phyloP scores from a whole-genome alignment of 2,797 vertebrate species.

The Lagocephalus sceleratus region DNA sequence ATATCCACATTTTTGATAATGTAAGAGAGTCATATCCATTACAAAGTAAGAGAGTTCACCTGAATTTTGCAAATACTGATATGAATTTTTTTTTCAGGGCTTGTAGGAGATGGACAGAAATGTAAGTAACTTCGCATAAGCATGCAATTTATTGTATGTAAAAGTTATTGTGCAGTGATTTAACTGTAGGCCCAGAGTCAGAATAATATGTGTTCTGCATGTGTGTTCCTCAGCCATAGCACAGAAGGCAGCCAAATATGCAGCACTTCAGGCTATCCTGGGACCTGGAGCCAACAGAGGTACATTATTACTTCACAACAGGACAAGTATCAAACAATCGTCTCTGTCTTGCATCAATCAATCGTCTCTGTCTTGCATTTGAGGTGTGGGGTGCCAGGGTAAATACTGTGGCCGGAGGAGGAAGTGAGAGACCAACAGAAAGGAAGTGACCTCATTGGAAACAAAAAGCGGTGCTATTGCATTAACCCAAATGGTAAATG shows the following conservation, averaged over 20 bases:
- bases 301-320: constrained; percentile 33
- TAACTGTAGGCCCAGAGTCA: background rate
- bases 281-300: constrained; percentile 74
- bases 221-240: constrained; percentile 63
- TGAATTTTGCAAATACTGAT: constrained; percentile 15
- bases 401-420: constrained; percentile 89
- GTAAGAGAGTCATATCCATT: constrained; percentile 18
- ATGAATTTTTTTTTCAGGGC: constrained; percentile 55
- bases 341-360: constrained; percentile 10
- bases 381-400: constrained; percentile 84
- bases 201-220: constrained; percentile 11
- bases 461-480: constrained; percentile 91
- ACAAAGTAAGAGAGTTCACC: constrained; percentile 7
- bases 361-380: constrained; percentile 13
- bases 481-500: constrained; percentile 86
- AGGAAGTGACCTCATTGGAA: constrained; percentile 88
- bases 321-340: background rate
- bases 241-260: constrained; percentile 76
- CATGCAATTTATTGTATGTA: background rate
- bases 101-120: constrained; percentile 67
- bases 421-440: constrained; percentile 80
- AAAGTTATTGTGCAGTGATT: background rate
- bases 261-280: constrained; percentile 73
- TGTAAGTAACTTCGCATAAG: constrained; percentile 57
- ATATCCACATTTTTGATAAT: background rate